Evolutionary conservation across 2,113 vertebrate genomes (phyloP).

Genomic region (Phylloscopus whistleri): DNA sequence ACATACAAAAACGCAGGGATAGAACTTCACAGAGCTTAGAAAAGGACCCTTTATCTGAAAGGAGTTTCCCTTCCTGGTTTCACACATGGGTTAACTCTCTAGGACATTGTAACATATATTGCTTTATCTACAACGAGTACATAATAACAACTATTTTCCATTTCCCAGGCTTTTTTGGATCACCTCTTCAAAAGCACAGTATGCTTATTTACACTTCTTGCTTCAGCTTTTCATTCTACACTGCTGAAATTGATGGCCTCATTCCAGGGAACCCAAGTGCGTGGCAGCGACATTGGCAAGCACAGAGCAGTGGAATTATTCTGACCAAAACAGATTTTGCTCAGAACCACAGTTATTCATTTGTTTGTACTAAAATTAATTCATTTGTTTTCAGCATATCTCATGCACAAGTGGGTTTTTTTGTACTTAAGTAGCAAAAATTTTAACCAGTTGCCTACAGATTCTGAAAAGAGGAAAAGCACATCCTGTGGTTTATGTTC

Average conservation of each 20-base stretch:
- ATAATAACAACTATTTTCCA: slow-evolving; percentile 42
- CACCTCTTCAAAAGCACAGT: slow-evolving; percentile 32
- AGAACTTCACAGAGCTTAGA: not conserved
- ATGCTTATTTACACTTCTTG: slow-evolving; percentile 19
- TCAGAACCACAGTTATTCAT: not conserved
- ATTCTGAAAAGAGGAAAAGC: not conserved
- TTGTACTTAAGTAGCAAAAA: not conserved
- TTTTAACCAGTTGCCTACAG: not conserved
- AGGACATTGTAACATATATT: slow-evolving; percentile 10
- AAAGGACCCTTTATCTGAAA: not conserved
- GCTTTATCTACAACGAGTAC: slow-evolving; percentile 1
- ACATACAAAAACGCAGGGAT: not conserved
- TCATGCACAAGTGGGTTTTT: not conserved
- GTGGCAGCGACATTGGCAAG: not conserved
- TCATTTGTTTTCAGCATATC: not conserved
- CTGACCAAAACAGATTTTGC: not conserved
- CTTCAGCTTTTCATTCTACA: slow-evolving; percentile 29
- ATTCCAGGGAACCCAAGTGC: not conserved
- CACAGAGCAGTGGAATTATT: not conserved
- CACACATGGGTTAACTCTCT: slow-evolving; percentile 2
- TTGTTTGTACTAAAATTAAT: not conserved
- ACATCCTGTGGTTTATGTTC: not conserved
- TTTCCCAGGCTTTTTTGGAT: slow-evolving; percentile 42
- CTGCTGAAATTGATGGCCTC: not conserved
- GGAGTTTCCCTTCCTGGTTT: not conserved